These are phyloP conservation scores for Melinopterus prodromus DNA, from an alignment of 2,888 invertebrate species.

Conservation along the genomic window DNA sequence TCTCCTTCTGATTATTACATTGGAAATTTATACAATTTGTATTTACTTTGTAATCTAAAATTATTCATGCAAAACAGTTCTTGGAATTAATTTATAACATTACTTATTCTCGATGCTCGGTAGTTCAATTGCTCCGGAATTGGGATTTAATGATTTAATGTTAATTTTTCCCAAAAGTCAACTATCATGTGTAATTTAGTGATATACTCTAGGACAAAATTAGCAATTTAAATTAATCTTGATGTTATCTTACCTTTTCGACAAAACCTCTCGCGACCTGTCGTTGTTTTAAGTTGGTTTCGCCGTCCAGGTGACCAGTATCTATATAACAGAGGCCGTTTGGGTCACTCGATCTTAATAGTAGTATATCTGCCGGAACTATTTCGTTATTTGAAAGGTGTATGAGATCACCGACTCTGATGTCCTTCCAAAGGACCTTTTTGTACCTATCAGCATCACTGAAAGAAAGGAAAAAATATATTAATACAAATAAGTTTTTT, in stretches of 20 bases:
- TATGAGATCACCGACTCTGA: conserved; percentile 92
- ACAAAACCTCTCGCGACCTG: conserved; percentile 82
- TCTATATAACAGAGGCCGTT: conserved; percentile 93
- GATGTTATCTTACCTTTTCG: conserved; percentile 66
- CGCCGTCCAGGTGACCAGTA: conserved; percentile 96
- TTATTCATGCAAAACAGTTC: no score
- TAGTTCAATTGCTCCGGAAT: neutral
- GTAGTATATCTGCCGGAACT: conserved; percentile 93
- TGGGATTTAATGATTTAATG: neutral
- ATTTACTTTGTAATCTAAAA: no score
- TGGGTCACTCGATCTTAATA: conserved; percentile 87
- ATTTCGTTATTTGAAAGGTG: conserved; percentile 96
- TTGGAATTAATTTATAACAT: no score
- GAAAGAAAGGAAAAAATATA: conserved; percentile 50
- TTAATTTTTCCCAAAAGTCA: neutral
- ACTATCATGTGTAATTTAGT: no score
- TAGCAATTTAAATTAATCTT: no score
- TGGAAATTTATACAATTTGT: no score
- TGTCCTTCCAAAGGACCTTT: conserved; percentile 87
- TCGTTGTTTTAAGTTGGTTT: conserved; percentile 93
- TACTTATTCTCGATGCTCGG: no score
- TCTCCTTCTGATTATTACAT: neutral
- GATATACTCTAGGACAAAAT: no score
- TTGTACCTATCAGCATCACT: conserved; percentile 85
- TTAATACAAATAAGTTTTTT: neutral